Percentiles rank a stretch among this genome's conserved stretches.
phyloP scores from a whole-genome alignment of 2,888 invertebrate genomes.

The Lordiphosa andalusiaca region DNA sequence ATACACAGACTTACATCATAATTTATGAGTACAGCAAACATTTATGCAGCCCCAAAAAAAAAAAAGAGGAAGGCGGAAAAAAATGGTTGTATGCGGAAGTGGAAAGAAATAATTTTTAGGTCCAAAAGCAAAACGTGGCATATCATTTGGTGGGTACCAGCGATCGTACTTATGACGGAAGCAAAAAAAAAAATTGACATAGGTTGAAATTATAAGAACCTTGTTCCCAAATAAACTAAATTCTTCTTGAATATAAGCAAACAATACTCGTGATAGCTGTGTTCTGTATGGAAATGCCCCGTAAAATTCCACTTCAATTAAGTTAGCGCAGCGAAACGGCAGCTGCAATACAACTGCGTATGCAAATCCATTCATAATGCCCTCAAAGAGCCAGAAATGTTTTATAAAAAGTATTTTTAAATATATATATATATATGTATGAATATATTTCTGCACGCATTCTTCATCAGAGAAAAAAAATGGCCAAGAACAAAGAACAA shows the following conservation, averaged over 20 bases:
- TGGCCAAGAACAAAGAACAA: constrained; percentile 6
- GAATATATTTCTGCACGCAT: no score
- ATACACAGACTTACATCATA: constrained; percentile 44
- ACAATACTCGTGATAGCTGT: no score
- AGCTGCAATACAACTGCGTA: no score
- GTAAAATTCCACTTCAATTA: no score
- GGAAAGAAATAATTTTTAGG: constrained; percentile 45
- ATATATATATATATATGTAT: no score
- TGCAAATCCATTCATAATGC: no score
- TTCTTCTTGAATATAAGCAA: no score
- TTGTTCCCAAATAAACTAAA: no score
- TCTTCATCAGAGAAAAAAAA: not conserved
- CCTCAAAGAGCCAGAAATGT: no score
- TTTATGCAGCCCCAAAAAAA: constrained; percentile 36
- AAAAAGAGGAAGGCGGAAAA: constrained; percentile 8
- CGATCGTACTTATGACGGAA: not conserved
- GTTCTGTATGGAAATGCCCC: no score
- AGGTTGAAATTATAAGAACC: not conserved
- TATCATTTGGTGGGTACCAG: constrained; percentile 29
- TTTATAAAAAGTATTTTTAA: no score
- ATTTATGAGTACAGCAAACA: constrained; percentile 61
- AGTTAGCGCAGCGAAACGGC: no score
- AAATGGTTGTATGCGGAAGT: constrained; percentile 35
- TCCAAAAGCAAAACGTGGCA: constrained; percentile 35
- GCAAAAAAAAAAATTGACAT: constrained; percentile 10